Base-by-base conservation (phyloP, 2,797 vertebrate genomes). In the Hypotaenidia okinawae region DNA sequence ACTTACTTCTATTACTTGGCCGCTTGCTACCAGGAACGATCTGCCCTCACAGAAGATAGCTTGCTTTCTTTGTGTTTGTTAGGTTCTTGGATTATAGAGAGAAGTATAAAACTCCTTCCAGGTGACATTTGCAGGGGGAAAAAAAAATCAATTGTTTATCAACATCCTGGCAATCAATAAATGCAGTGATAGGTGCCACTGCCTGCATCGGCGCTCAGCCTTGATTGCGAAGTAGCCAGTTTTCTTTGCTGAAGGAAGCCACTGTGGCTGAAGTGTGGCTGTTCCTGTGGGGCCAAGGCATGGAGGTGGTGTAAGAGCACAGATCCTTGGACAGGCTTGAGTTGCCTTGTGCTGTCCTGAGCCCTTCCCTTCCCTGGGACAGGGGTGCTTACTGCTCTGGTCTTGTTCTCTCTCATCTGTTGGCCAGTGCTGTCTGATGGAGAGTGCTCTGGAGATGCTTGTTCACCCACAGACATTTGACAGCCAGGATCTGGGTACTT, bases 111-210 rank as follows among this genome's bases (percentile, higher is more conserved):
- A 94, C 57, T 95, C 82, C 41, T 91, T 94, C 76, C 79, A 95
- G 91, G 89, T 91, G 91, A 94, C 85, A 94, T 94, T 86, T 91
- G 49, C 76, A 93, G 89, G 43, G 43, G 43, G 19, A 10, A 32
- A 74, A 79, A 90, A 89, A 88, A 83, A 93, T 95, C 93, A 75
- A 91, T 96, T 61, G 76, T 94, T 96, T 94, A 95, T 96, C 91
- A 95, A 88, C 93, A 93, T 70, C 61, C 69, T 1, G 0, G 64
- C 87, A 85, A 94, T 94, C 94, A 72, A 86, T 94, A 91, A 61
- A 63, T 39, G 91, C 82, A 94, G 94, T 54, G 93, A 94, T 94
- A 93, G 87, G 79, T 93, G 89, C 58, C 70, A 32, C 79, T 84
- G 45, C 80, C 91, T 87, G 52, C 91, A 13, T 49, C 39, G 73